Conservation (phyloP, 2,797 vertebrate genomes). For the Centroberyx gerrardi region DNA sequence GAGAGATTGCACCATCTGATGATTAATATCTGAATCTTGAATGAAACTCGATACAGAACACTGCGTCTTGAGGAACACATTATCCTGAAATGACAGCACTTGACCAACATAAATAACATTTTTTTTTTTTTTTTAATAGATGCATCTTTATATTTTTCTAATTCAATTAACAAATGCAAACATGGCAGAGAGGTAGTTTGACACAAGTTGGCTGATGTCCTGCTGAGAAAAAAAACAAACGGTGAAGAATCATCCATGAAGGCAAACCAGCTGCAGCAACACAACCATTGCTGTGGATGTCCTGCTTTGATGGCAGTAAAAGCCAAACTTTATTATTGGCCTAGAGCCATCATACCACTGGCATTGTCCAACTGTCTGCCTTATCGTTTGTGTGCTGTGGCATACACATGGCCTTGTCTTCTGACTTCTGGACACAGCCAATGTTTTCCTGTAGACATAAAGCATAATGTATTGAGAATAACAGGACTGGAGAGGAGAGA, state of each 20-base stretch:
- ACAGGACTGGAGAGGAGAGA: neutral
- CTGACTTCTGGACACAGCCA: slow-evolving; percentile 39
- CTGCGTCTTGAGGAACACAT: neutral
- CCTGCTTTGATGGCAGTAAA: neutral
- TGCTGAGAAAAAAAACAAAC: neutral
- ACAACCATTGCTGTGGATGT: neutral
- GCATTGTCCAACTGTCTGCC: slow-evolving; percentile 44
- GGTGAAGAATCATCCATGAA: neutral
- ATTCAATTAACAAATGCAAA: slow-evolving; percentile 41
- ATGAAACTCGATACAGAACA: neutral
- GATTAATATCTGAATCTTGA: slow-evolving; percentile 69
- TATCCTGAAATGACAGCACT: slow-evolving; percentile 3
- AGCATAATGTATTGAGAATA: neutral
- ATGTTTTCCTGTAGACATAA: slow-evolving; percentile 50
- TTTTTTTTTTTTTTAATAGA: neutral
- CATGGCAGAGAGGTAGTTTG: slow-evolving; percentile 34
- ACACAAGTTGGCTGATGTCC: neutral
- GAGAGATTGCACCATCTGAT: slow-evolving; percentile 82
- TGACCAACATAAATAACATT: neutral
- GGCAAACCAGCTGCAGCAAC: no score
- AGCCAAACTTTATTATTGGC: neutral
- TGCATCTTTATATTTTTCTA: slow-evolving; percentile 27
- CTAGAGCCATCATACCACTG: slow-evolving; percentile 20
- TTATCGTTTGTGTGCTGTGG: slow-evolving; percentile 28
- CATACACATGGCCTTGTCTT: slow-evolving; percentile 20